Percentiles rank a stretch among this genome's conserved stretches.
phyloP scores from a whole-genome alignment of 2,113 vertebrate genomes.

The Oncorhynchus mykiss region DNA sequence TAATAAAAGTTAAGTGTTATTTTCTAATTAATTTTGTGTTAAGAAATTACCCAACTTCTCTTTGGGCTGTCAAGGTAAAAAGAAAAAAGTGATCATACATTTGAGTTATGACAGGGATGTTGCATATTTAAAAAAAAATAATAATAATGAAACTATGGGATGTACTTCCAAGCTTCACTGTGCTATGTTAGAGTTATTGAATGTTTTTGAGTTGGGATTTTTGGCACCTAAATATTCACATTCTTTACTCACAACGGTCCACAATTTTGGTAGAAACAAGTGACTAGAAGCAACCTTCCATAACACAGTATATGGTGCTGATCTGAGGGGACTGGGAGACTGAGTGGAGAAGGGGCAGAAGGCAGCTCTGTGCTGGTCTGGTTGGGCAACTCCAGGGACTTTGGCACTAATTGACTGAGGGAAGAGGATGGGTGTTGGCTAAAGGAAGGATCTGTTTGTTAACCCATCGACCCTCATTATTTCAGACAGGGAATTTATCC shows the following conservation, averaged over 20 bases:
- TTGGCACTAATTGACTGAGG: constrained; percentile 47
- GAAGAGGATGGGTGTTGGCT: constrained; percentile 45
- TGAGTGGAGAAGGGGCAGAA: constrained; percentile 33
- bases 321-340: not conserved
- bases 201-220: no score
- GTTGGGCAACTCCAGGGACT: constrained; percentile 33
- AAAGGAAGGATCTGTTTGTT: constrained; percentile 51
- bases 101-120: no score
- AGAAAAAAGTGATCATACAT: no score
- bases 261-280: not conserved
- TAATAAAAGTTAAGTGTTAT: not conserved
- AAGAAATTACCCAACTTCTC: no score
- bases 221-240: no score
- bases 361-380: constrained; percentile 24
- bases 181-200: no score
- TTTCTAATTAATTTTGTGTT: not conserved
- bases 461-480: constrained; percentile 43
- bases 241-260: no score
- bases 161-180: no score
- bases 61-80: no score
- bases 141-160: no score
- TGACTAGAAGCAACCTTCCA: constrained; percentile 3
- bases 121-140: no score
- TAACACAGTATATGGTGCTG: not conserved
- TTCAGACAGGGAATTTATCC: constrained; percentile 39